Evolutionary conservation across 2,113 vertebrate genomes (phyloP), one percentile per base, ranked within the genome.

Genomic region (Lycaon pictus): DNA sequence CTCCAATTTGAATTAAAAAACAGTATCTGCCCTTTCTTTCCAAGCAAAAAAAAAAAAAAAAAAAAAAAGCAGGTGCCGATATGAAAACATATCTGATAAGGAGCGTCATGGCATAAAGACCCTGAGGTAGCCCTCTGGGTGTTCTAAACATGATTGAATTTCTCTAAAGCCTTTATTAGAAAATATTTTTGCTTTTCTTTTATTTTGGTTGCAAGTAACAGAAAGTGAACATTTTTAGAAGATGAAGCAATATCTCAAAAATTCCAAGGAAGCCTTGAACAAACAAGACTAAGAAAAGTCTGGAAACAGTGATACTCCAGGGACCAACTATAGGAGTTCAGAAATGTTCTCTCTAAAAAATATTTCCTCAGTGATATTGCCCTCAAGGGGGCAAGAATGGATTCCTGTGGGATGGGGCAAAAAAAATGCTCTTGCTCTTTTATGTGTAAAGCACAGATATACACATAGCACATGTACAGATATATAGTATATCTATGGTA

Each of bases 1-100:
- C 94, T 96, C 85, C 81, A 48, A 32, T 95, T 91, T 97, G 51
- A 97, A 93, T 95, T 96, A 95, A 96, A 96, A 96, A 79, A 15
- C 19, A 84, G 25, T 84, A 84, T 48, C 71, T 90, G 53, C 25
- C 11, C 88, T 97, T 97, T 43, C 43, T 69, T 72, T 62, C 67
- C 43, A 82, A 60, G 77, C 55, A 82, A 89, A 93, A 43, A 43
- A 7, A 43, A 43, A 43, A 37, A 37, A 37, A 37, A 43, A 43
- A 43, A 43, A 43, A 43, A 43, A 93, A 93, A 43, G 12, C 19
- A 53, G 32, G 13, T 82, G 17, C n/a, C 88, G 82, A 72, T 90
- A 94, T 48, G 48, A 94, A 96, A 97, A 83, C 37, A 53, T n/a
- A 92, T 60, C 69, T 90, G 74, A 84, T 71, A 76, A 77, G 22